Base-by-base conservation (phyloP, 2,797 vertebrate genomes). In the Avahi laniger region DNA sequence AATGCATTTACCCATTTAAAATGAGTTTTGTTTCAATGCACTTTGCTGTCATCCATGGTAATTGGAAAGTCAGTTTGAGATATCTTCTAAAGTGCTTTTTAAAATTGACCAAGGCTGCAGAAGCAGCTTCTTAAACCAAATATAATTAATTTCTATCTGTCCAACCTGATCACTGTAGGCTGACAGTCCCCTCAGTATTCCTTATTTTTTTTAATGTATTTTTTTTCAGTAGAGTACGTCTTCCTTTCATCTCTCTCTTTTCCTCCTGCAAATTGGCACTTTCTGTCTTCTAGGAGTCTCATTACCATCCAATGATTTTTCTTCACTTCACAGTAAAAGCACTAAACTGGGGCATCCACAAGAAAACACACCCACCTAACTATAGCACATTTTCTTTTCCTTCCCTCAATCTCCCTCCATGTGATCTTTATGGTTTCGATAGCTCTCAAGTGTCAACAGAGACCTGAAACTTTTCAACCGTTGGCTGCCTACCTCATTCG, bases 121-220 rank as follows among this genome's bases (percentile, higher is more conserved):
- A 98, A 94, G 92, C 94, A 98, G 97, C 96, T 98, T 98, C 96
- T 98, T 98, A 98, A 98, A 98, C 96, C 98, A 98, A 98, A 98
- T 97, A 98, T 98, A 98, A 99, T 98, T 98, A 98, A 98, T 98
- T 98, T 98, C 97, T 98, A 96, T 98, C 98, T 98, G 98, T 98
- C 98, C 98, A 95, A 81, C 70, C 79, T 98, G 97, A 98, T 98
- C 98, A 98, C 91, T 94, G 78, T 75, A 97, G 65, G 95, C 82
- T 98, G 98, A 98, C 98, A 98, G 96, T 97, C 92, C 88, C 88
- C 72, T 96, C 94, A 95, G 75, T 70, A 87, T 97, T 97, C 96
- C 98, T 98, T 98, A 98, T 98, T 96, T 98, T 43, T 98, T 98
- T 98, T 97, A 98, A 98, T 97, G 97, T 96, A 92, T 88, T 46